phyloP scores from a whole-genome alignment of 1,140 invertebrate species.

The Linepithema humile region DNA sequence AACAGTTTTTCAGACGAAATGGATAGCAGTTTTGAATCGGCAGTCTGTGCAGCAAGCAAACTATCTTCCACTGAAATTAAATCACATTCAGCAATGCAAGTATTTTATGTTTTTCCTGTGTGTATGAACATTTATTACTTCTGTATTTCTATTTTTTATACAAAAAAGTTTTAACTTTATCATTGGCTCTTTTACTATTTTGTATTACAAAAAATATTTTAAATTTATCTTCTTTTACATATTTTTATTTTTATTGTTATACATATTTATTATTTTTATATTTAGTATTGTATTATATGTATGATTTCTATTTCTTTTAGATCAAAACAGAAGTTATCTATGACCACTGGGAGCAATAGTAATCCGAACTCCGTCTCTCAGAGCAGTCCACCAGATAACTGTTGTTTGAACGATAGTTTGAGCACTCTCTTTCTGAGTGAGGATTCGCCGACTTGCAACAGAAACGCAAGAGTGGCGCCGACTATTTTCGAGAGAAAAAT shows the following conservation, averaged over 20 bases:
- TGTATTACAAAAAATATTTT: too few species aligned
- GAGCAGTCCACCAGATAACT: conserved; percentile 35
- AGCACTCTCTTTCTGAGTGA: conserved; percentile 76
- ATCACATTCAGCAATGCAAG: conserved; percentile 69
- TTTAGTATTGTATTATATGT: neutral
- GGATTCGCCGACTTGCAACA: conserved; percentile 20
- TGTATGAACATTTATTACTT: too few species aligned
- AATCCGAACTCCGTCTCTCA: neutral
- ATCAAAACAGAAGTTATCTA: conserved; percentile 20
- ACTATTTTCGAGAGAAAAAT: conserved; percentile 76
- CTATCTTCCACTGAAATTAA: conserved; percentile 63
- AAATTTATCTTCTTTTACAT: too few species aligned
- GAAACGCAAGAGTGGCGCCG: conserved; percentile 43
- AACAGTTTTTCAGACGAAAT: conserved; percentile 3
- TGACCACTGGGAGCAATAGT: neutral
- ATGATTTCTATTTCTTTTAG: conserved; percentile 42
- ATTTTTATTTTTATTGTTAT: conserved; percentile 34
- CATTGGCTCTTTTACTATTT: too few species aligned
- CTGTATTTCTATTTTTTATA: too few species aligned
- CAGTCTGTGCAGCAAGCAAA: conserved; percentile 67
- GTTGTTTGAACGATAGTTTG: conserved; percentile 74
- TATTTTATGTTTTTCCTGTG: conserved; percentile 47
- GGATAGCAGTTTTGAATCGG: conserved; percentile 44
- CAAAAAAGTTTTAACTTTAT: too few species aligned
- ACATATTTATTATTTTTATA: neutral